Evolutionary conservation across 1,140 invertebrate species (phyloP), one percentile per base, ranked within the genome.

Genomic region (Diprion similis): DNA sequence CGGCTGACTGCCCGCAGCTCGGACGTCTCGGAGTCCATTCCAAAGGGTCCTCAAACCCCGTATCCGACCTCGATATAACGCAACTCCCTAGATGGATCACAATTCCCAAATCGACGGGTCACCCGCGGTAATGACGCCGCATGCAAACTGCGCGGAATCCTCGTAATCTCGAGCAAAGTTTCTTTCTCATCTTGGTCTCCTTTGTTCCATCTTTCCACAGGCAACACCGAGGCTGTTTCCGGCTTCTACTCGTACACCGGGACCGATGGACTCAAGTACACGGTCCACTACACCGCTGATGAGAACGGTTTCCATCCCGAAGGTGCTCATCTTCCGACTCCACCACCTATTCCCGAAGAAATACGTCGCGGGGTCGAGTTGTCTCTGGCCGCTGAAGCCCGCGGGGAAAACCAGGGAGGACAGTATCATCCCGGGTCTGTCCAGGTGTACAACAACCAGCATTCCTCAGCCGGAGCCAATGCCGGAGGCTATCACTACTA

Each of bases 161-260:
- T 6, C 24, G 24, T 6, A 37, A 37, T 37, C 24, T 37, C 24
- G 24, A 37, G 1, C 24, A 37, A 37, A 37, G 24, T 37, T 37
- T 37, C 24, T 37, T 37, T 37, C 1, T 37, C 24, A 37, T 37
- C 24, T 37, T 37, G 24, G 24, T 37, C 24, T 6, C 9, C 59
- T 70, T 73, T 71, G 65, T 59, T 72, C 71, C 24, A 37, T 37
- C 1, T 37, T 37, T 37, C 24, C 24, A 15, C 51, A 59, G 51
- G 51, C 11, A 17, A 59, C 11, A 59, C 11, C 51, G 11, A 59
- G n/a, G n/a, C 46, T 74, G 80, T 46, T 79, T 80, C 67, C 24
- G 91, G 91, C 59, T 89, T 86, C 66, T 92, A 91, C 82, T 89
- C 89, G 45, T 91, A 91, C 81, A 78, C 87, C 6, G 90, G 89